These are phyloP conservation scores for Mesorhabditis belari DNA, from an alignment of 2,888 invertebrate genomes.

Conservation along the genomic window DNA sequence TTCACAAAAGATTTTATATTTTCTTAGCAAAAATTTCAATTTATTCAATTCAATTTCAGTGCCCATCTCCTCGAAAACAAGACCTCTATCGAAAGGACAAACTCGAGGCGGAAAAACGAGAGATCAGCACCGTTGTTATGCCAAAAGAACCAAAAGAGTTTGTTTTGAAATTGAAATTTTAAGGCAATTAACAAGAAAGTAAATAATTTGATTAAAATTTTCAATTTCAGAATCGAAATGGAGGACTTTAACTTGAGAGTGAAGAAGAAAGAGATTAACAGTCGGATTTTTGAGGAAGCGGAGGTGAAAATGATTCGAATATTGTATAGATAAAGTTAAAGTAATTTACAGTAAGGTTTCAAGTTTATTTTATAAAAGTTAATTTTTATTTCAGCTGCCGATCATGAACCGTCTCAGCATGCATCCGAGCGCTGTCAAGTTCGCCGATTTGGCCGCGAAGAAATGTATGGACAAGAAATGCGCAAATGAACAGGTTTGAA, in stretches of 20 bases:
- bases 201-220: too few relatives aligned
- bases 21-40: too few relatives aligned
- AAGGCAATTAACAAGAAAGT: too few relatives aligned
- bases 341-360: not conserved
- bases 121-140: not conserved
- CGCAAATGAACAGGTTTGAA: not conserved
- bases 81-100: not conserved
- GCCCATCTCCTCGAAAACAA: not conserved
- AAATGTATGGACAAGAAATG: not conserved
- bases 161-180: not conserved
- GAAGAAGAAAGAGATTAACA: not conserved
- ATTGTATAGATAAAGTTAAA: not conserved
- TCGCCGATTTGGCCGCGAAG: not conserved
- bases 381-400: not conserved
- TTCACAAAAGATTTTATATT: too few relatives aligned
- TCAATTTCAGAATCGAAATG: too few relatives aligned
- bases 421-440: not conserved
- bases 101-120: not conserved
- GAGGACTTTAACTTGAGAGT: too few relatives aligned
- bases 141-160: too few relatives aligned
- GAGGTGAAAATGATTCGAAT: too few relatives aligned
- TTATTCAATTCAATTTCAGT: too few relatives aligned
- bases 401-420: not conserved
- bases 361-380: not conserved
- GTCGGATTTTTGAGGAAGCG: too few relatives aligned